phyloP scores from a whole-genome alignment of 2,797 vertebrate genomes.

The Zalophus californianus region DNA sequence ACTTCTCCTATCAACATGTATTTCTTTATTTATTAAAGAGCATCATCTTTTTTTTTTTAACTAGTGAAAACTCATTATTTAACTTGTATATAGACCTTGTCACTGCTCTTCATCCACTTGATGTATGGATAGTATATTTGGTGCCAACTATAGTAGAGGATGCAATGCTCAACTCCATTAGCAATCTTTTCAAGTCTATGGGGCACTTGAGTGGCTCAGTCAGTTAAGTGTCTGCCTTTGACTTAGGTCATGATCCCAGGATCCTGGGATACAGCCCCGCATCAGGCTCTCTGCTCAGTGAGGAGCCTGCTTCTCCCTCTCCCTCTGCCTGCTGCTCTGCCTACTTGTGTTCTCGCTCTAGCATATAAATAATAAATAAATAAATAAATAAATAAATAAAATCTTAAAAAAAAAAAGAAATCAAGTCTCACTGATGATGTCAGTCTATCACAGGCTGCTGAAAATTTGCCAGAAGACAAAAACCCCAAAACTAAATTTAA shows the following conservation, averaged over 20 bases:
- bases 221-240: no score
- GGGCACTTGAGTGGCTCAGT: no score
- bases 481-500: neutral
- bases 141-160: neutral
- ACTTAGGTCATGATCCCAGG: no score
- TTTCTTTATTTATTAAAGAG: neutral
- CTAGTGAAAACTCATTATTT: neutral
- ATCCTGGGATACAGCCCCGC: no score
- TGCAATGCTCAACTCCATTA: neutral
- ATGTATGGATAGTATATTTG: accelerated
- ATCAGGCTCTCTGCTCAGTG: no score
- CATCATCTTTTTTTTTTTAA: neutral
- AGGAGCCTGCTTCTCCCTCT: no score
- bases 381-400: no score
- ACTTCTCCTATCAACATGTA: neutral
- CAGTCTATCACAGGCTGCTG: neutral
- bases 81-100: neutral
- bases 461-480: neutral
- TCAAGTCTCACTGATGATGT: neutral
- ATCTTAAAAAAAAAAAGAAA: neutral
- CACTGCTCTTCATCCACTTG: neutral
- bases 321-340: no score
- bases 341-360: no score
- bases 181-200: neutral
- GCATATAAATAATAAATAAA: no score